A percentile compares a stretch with the other conserved stretches of the same genome.
Evolutionary conservation across 1,140 invertebrate species (phyloP).

Genomic region (Meteorus sp.): DNA sequence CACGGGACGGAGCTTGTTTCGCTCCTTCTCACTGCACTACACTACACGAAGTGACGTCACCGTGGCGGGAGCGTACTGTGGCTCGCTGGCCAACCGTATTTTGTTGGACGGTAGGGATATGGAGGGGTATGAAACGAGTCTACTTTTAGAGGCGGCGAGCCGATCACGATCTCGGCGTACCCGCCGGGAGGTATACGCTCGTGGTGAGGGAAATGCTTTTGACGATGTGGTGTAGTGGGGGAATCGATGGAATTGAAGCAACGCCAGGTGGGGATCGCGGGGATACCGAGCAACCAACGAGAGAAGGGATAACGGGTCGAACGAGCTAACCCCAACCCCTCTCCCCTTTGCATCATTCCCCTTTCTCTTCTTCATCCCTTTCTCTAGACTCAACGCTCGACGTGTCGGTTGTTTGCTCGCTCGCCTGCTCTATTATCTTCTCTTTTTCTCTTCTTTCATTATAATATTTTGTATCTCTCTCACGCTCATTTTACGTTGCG

Average conservation of each 20-base stretch:
- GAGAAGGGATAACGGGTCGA: slow-evolving; percentile 59
- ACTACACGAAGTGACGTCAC: slow-evolving; percentile 62
- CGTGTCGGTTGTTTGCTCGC: slow-evolving; percentile 15
- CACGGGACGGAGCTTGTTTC: slow-evolving; percentile 46
- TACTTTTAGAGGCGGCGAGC: slow-evolving; percentile 39
- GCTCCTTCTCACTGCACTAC: slow-evolving; percentile 61
- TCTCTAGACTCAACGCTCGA: neutral
- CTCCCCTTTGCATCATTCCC: neutral
- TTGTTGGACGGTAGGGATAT: slow-evolving; percentile 34
- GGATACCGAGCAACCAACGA: slow-evolving; percentile 32
- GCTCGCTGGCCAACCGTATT: slow-evolving; percentile 49
- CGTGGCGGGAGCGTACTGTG: slow-evolving; percentile 57
- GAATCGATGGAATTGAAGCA: slow-evolving; percentile 40
- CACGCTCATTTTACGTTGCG: no score
- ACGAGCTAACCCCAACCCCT: slow-evolving; percentile 54
- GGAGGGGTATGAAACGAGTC: slow-evolving; percentile 50
- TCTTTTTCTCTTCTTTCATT: no score
- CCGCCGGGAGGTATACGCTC: slow-evolving; percentile 34
- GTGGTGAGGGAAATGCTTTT: slow-evolving; percentile 15
- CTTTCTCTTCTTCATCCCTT: neutral
- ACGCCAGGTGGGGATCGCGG: slow-evolving; percentile 38
- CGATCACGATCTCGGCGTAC: slow-evolving; percentile 35
- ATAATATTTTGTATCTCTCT: no score
- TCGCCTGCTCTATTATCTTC: no score
- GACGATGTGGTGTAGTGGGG: neutral